Base-by-base conservation (phyloP, 2,113 vertebrate species). In the Catharus fuscescens region DNA sequence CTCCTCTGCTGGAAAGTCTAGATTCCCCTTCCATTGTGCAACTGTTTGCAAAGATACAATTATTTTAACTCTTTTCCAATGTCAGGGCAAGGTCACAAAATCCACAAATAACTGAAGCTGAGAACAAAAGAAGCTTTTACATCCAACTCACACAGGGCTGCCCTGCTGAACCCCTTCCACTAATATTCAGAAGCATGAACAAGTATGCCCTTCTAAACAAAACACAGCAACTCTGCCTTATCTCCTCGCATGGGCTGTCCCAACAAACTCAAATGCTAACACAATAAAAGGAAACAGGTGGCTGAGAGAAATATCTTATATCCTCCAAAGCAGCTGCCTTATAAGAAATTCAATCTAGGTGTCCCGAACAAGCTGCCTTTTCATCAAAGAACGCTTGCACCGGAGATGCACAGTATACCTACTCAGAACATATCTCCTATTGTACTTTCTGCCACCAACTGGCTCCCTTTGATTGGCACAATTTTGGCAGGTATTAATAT, bases 251-350 rank as follows among this genome's bases (percentile, higher is more conserved):
- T 86, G 92, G 95, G 80, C 94, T 87, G 79, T 84, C 90, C 96
- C 95, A 93, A 80, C 71, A 87, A 95, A 77, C 91, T 88, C 86
- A 72, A 95, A 95, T 64, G 53, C 79, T 96, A 95, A 88, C 88
- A 98, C 97, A 97, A 97, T 95, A 87, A 97, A 96, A 97, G 95
- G 92, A 97, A 99, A 99, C 98, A 99, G 98, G 98, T 99, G 98
- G 98, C 93, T 83, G 86, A 92, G 97, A 97, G 91, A 96, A 98
- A 98, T 98, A 98, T 96, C 90, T 95, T 96, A 89, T 95, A 94
- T 82, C 95, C 97, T 97, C 94, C 94, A 97, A 97, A 97, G 97
- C 98, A 98, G 98, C 98, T 98, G 97, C 97, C 97, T 92, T 86
- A 36, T 53, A 90, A 98, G 98, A 98, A 99, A 99, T 98, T 97